phyloP scores from a whole-genome alignment of 2,797 vertebrate genomes.

The Peromyscus eremicus region DNA sequence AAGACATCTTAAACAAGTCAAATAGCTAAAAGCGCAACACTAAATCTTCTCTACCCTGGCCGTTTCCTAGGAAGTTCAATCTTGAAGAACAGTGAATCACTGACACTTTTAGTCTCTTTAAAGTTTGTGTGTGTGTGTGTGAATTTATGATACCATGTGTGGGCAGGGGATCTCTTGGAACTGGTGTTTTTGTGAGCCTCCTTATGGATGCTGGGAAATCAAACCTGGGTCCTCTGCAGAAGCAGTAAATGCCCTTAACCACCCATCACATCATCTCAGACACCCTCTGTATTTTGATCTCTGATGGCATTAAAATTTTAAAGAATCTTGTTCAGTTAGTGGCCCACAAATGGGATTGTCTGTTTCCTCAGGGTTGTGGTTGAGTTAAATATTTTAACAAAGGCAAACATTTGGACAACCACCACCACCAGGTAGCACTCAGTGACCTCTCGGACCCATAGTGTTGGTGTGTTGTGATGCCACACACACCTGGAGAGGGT shows the following conservation, averaged over 20 bases:
- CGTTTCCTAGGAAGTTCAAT: not conserved
- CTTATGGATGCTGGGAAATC: not conserved
- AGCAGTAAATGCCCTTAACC: not conserved
- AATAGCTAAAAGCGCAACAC: not conserved
- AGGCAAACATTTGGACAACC: too few species aligned
- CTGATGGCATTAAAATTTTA: not conserved
- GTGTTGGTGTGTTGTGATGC: not conserved
- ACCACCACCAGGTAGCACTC: too few species aligned
- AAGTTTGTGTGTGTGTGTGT: not conserved
- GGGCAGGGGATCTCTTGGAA: not conserved
- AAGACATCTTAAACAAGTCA: not conserved
- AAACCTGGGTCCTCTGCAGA: not conserved
- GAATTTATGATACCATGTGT: too few species aligned
- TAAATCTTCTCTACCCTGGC: not conserved
- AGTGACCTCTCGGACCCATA: not conserved
- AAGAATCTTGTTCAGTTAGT: not conserved
- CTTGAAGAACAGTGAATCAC: not conserved
- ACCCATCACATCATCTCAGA: not conserved
- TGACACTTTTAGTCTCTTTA: not conserved
- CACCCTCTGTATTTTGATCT: not conserved
- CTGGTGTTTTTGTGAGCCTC: not conserved
- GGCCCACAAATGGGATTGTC: not conserved
- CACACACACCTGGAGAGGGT: fast-evolving
- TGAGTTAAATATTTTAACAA: too few species aligned
- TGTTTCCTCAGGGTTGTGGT: not conserved